phyloP scores from a whole-genome alignment of 2,888 invertebrate species.

The Chrysolina americana region DNA sequence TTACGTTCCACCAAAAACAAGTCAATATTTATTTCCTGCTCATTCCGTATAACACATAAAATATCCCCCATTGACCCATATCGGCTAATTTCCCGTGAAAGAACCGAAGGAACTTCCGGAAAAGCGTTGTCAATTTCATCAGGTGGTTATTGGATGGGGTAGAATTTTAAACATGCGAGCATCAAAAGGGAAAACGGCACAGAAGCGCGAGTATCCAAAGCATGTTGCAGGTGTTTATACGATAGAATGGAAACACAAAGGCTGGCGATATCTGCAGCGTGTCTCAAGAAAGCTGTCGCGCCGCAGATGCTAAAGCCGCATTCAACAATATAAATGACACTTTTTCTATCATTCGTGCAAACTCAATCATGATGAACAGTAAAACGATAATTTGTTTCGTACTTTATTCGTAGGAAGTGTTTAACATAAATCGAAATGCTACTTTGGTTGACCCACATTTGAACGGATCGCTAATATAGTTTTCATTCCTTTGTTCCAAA shows the following conservation, averaged over 20 bases:
- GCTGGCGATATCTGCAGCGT: slow-evolving; percentile 62
- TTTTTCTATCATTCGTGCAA: slow-evolving; percentile 20
- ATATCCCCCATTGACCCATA: background rate
- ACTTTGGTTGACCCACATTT: background rate
- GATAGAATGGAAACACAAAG: slow-evolving; percentile 40
- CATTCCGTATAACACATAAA: too few relatives aligned
- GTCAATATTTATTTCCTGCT: too few relatives aligned
- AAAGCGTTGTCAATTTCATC: slow-evolving; percentile 28
- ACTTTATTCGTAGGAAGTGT: too few relatives aligned
- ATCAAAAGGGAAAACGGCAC: slow-evolving; percentile 37
- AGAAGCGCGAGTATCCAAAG: slow-evolving; percentile 34
- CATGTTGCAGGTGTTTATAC: slow-evolving; percentile 59
- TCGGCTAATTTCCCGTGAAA: background rate
- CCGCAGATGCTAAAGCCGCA: slow-evolving; percentile 55
- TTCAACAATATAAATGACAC: slow-evolving; percentile 33
- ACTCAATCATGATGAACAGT: slow-evolving; percentile 1
- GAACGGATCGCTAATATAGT: background rate
- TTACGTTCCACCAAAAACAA: too few relatives aligned
- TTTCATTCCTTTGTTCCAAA: slow-evolving; percentile 6
- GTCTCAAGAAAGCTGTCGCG: slow-evolving; percentile 66
- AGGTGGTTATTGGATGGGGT: slow-evolving; percentile 40
- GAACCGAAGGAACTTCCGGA: background rate
- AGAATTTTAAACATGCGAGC: slow-evolving; percentile 38
- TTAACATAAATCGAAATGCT: too few relatives aligned
- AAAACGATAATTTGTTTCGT: background rate